These are phyloP conservation scores for Gnathonemus longibarbis DNA, from an alignment of 2,113 vertebrate genomes.

Conservation along the genomic window DNA sequence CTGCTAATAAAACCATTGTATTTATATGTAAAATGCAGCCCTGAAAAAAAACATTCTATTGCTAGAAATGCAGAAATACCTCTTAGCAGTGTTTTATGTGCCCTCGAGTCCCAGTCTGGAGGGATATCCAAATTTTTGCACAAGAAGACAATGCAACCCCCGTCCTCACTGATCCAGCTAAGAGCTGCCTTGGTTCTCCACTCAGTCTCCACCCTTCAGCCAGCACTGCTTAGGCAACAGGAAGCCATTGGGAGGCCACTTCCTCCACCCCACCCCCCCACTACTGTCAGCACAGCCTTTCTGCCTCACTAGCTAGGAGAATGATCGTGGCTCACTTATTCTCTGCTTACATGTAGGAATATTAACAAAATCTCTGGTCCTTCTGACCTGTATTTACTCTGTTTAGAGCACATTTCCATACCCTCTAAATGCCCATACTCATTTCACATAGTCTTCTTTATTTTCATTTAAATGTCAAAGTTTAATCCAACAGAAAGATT, in stretches of 20 bases:
- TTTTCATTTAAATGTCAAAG: background rate
- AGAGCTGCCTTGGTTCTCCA: slow-evolving; percentile 43
- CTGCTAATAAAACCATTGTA: background rate
- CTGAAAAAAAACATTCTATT: background rate
- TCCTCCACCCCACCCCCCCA: slow-evolving; percentile 27
- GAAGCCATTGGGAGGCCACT: slow-evolving; percentile 32
- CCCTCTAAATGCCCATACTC: background rate
- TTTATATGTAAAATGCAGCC: background rate
- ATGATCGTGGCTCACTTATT: background rate
- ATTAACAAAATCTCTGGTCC: background rate
- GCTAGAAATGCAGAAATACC: background rate
- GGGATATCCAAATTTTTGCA: slow-evolving; percentile 40
- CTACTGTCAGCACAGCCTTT: background rate
- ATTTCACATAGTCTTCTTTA: background rate
- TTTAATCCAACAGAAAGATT: background rate
- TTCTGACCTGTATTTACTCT: slow-evolving; percentile 18
- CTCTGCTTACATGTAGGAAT: background rate
- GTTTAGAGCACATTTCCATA: background rate
- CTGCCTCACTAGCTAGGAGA: background rate
- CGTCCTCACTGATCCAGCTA: slow-evolving; percentile 39
- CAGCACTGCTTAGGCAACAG: slow-evolving; percentile 40
- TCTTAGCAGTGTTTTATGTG: background rate
- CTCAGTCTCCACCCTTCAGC: slow-evolving; percentile 58
- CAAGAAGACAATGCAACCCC: slow-evolving; percentile 26
- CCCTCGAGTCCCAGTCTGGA: slow-evolving; percentile 39